Evolutionary conservation across 35 echinoderm and acorn worm species (phyloP), one percentile per base, ranked within the genome.

Genomic region (Heliocidaris erythrogramma): DNA sequence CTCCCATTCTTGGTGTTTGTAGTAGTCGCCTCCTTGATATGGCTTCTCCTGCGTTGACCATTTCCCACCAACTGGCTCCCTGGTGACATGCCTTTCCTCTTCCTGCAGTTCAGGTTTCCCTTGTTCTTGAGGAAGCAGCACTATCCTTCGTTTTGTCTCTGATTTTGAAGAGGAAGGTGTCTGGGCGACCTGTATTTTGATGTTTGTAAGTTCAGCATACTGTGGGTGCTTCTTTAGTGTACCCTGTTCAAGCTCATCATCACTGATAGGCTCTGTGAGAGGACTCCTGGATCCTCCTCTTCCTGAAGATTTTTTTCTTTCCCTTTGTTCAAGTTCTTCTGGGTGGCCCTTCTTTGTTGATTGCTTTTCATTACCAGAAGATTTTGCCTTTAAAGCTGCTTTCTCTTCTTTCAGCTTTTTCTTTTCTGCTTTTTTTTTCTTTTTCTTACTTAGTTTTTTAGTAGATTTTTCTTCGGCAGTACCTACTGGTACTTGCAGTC

Each of bases 121-220:
- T 92, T 92, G 48, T 59, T 5, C 5, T 56, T 49, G 4, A 52
- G 91, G 91, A 30, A 92, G 91, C 91, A 92, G n/a, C 31, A 92
- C 91, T 30, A 92, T 92, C 48, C 91, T 32, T n/a, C 91, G 48
- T 12, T 92, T 92, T 92, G 91, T 16, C 21, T 49, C 29, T 30
- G 91, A 50, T 50, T 24, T 13, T 52, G 91, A 92, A 13, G 47
- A 52, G 12, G 50, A 48, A 4, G 91, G 47, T 59, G 31, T 48
- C 30, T 92, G 91, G 29, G 91, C 91, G n/a, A 92, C 91, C 29
- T 92, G 13, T 92, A 92, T 92, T 48, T 92, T 92, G 29, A 92
- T 92, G 30, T 92, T 92, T 4, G 91, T 48, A 10, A 92, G 49
- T 21, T 92, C 91, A 14, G 91, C 47, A 92, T 92, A 92, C 47